phyloP scores from a whole-genome alignment of 2,113 vertebrate species.

The Anoura caudifer region DNA sequence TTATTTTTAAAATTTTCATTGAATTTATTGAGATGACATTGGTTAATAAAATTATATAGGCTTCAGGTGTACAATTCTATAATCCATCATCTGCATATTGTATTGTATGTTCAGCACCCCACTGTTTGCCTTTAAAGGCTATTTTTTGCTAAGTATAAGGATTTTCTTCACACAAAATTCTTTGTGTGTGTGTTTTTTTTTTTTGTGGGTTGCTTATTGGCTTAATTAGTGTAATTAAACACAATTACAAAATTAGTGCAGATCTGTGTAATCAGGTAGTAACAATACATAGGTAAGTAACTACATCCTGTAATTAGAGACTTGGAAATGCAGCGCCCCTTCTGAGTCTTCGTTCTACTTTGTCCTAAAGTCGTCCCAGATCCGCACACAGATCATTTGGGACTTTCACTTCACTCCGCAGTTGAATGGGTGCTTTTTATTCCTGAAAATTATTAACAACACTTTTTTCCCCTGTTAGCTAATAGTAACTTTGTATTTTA shows the following conservation, averaged over 20 bases:
- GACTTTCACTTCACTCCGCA: constrained; percentile 42
- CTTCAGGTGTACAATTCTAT: not conserved
- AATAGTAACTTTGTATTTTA: constrained; percentile 12
- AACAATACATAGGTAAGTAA: constrained; percentile 82
- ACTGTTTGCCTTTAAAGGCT: constrained; percentile 1
- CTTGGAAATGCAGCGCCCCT: constrained; percentile 69
- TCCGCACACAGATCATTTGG: constrained; percentile 42
- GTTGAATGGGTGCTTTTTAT: constrained; percentile 53
- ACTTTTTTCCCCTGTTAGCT: not conserved
- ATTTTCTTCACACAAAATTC: constrained; percentile 69
- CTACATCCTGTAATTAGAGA: constrained; percentile 78
- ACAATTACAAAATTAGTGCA: constrained; percentile 79
- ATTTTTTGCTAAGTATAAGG: constrained; percentile 39
- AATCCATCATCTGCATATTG: not conserved
- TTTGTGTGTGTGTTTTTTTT: constrained; percentile 73
- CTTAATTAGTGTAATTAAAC: constrained; percentile 80
- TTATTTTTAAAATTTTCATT: not conserved
- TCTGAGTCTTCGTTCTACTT: constrained; percentile 69
- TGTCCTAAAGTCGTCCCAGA: constrained; percentile 50
- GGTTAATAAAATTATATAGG: not conserved
- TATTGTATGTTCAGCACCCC: not conserved
- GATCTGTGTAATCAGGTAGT: constrained; percentile 78
- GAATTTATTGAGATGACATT: not conserved
- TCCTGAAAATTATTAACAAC: constrained; percentile 34
- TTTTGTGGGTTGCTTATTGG: constrained; percentile 73